phyloP scores from a whole-genome alignment of 2,797 vertebrate genomes.

The Odontamblyopus lacepedii region DNA sequence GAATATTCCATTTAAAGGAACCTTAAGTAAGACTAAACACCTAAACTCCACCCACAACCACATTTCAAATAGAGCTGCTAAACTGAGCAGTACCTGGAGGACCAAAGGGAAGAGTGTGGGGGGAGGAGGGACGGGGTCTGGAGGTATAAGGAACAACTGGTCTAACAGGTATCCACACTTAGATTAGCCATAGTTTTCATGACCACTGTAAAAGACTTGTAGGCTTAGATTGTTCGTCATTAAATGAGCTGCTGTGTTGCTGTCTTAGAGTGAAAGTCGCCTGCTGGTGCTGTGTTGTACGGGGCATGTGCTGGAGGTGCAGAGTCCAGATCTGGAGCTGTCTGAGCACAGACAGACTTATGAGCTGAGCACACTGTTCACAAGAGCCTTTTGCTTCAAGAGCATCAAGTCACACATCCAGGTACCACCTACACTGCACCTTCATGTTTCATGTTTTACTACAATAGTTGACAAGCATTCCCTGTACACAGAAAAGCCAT shows the following conservation, averaged over 20 bases:
- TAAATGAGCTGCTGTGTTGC: neutral
- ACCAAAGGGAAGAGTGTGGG: no score
- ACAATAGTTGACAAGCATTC: no score
- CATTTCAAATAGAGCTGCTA: no score
- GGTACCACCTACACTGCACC: constrained; percentile 41
- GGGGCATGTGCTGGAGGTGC: constrained; percentile 84
- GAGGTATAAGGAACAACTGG: no score
- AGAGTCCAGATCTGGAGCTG: constrained; percentile 61
- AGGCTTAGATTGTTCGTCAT: neutral
- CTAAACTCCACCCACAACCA: no score
- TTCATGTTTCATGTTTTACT: no score
- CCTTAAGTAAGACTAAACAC: no score
- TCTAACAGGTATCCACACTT: no score
- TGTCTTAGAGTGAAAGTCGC: constrained; percentile 73
- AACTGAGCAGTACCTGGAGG: no score
- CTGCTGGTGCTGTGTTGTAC: constrained; percentile 88
- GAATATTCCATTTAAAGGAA: neutral
- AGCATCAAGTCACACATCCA: constrained; percentile 91
- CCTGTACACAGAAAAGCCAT: no score
- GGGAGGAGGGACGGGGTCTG: no score
- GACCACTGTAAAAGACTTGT: neutral
- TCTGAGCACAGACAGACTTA: constrained; percentile 70
- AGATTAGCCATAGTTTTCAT: no score
- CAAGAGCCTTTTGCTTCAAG: constrained; percentile 83
- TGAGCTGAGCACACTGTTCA: constrained; percentile 74